Conservation (phyloP, 1,140 invertebrate species). For the Panagrolaimus sp. region DNA sequence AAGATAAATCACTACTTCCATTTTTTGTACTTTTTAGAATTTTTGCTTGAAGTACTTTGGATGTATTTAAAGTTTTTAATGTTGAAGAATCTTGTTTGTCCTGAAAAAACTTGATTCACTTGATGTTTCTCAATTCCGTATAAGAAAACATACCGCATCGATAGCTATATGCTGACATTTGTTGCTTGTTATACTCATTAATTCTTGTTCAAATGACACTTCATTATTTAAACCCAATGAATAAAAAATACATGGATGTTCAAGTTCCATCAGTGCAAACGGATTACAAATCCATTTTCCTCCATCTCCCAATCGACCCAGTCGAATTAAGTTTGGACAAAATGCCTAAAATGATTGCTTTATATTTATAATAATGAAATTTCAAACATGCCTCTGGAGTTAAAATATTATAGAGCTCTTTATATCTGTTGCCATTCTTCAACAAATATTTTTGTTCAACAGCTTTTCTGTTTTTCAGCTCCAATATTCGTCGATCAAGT, state of each 20-base stretch:
- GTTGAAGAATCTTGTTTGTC: neutral
- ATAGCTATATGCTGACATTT: neutral
- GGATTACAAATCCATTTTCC: constrained; percentile 6
- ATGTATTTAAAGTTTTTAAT: neutral
- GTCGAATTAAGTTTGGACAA: constrained; percentile 1
- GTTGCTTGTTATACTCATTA: neutral
- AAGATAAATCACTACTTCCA: too few species aligned
- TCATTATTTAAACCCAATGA: neutral
- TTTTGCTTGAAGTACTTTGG: neutral
- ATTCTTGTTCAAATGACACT: neutral
- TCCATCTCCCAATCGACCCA: neutral
- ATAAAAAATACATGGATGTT: neutral
- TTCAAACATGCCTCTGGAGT: too few species aligned
- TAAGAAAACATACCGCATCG: too few species aligned
- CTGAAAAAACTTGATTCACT: too few species aligned
- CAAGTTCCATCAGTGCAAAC: too few species aligned
- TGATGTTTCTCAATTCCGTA: too few species aligned
- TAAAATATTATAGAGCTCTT: too few species aligned
- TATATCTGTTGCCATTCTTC: too few species aligned
- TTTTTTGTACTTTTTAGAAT: neutral
- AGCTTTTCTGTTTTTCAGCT: too few species aligned
- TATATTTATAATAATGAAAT: too few species aligned
- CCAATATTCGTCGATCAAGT: too few species aligned
- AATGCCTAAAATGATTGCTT: neutral
- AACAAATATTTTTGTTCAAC: too few species aligned